Evolutionary conservation across 2,113 vertebrate species (phyloP).

Genomic region (Labrus mixtus): DNA sequence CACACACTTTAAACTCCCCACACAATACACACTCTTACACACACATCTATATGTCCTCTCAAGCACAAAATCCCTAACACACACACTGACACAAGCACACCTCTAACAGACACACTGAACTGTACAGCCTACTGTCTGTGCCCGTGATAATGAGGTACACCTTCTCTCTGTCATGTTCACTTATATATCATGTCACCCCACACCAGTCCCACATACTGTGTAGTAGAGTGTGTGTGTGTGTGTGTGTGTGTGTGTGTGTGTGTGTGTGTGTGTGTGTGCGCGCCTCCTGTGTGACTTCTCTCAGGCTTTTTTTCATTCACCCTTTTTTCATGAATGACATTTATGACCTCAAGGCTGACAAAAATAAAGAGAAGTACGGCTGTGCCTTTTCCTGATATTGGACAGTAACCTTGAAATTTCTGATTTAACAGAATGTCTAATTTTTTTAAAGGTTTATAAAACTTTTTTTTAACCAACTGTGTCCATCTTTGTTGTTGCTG

Average conservation of each 20-base stretch:
- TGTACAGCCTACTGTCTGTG: not conserved
- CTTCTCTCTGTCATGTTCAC: constrained; percentile 43
- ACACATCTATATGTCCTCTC: not conserved
- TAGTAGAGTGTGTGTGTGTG: not conserved
- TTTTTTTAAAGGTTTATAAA: not conserved
- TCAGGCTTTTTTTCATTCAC: not conserved
- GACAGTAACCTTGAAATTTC: not conserved
- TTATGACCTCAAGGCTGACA: not conserved
- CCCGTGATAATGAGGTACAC: constrained; percentile 56
- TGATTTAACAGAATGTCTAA: not conserved
- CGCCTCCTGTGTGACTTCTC: not conserved
- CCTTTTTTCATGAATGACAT: not conserved
- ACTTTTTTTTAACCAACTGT: not conserved
- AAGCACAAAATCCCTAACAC: not conserved
- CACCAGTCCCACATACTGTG: not conserved
- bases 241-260: not conserved
- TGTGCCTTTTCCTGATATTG: not conserved
- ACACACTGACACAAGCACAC: constrained; percentile 6
- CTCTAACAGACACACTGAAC: not conserved
- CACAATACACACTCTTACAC: not conserved
- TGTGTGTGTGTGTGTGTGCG: not conserved
- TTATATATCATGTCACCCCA: constrained; percentile 13
- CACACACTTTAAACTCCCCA: not conserved
- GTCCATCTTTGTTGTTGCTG: constrained; percentile 29
- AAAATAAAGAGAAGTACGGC: not conserved